These are phyloP conservation scores for Paradoxurus hermaphroditus DNA, from an alignment of 2,113 vertebrate species.

Conservation along the genomic window DNA sequence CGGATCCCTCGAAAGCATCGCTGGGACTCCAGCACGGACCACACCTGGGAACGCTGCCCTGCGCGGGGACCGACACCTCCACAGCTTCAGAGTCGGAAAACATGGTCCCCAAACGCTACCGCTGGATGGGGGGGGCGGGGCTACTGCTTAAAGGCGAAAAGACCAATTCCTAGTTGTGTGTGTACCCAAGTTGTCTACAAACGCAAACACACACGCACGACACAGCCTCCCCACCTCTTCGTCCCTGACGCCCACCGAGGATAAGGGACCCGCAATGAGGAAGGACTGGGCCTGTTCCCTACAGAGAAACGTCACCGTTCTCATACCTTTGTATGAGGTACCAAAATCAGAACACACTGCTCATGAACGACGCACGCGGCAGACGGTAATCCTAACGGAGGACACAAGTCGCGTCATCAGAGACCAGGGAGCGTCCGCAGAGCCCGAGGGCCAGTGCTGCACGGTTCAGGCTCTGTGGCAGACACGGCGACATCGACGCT, in stretches of 20 bases:
- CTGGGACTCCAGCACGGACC: not conserved
- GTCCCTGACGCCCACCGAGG: not conserved
- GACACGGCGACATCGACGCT: not conserved
- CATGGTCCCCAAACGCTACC: accelerated
- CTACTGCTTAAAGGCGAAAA: not conserved
- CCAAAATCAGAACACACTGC: not conserved
- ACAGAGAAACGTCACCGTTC: not conserved
- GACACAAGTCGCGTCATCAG: not conserved
- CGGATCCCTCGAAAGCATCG: not conserved
- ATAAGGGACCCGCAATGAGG: not conserved
- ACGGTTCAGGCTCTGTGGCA: not conserved
- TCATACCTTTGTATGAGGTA: not conserved
- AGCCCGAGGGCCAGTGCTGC: too few relatives aligned
- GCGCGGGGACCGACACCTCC: not conserved
- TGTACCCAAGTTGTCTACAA: not conserved
- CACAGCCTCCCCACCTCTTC: not conserved
- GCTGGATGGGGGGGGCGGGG: not conserved
- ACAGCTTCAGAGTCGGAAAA: not conserved
- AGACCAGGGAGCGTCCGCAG: not conserved
- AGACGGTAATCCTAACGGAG: not conserved
- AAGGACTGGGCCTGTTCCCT: not conserved
- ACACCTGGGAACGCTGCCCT: not conserved
- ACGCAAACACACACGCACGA: accelerated
- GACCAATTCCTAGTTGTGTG: not conserved
- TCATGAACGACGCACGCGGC: not conserved